phyloP scores from a whole-genome alignment of 2,797 vertebrate species.

The Phalanger gymnotis region DNA sequence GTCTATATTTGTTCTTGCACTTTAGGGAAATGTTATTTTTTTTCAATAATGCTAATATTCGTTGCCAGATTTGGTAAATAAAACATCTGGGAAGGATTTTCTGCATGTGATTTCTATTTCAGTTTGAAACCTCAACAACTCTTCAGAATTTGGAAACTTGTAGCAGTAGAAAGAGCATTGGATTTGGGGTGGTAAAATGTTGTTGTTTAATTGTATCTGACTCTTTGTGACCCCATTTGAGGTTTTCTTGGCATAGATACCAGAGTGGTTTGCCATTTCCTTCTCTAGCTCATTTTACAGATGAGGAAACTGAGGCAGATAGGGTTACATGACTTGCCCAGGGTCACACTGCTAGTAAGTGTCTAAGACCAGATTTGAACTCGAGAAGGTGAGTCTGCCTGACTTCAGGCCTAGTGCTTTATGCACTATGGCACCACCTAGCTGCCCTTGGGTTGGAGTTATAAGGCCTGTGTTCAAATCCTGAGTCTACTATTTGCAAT shows the following conservation, averaged over 20 bases:
- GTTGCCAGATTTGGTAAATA: not conserved
- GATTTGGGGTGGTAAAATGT: not conserved
- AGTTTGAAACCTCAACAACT: not conserved
- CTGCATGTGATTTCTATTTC: not conserved
- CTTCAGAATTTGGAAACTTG: not conserved
- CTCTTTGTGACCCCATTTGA: not conserved
- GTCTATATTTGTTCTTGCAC: not conserved
- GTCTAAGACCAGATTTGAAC: not conserved
- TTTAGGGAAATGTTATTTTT: not conserved
- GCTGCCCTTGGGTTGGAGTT: not conserved
- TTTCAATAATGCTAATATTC: not conserved
- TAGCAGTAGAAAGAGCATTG: not conserved
- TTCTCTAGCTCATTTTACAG: not conserved
- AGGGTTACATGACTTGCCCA: not conserved
- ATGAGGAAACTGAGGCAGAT: not conserved
- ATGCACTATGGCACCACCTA: not conserved
- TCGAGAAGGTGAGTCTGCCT: not conserved
- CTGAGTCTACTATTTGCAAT: not conserved
- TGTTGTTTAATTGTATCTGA: not conserved
- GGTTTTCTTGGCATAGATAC: not conserved
- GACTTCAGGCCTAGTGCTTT: not conserved
- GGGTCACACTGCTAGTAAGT: not conserved
- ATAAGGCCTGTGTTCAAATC: not conserved
- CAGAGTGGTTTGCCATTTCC: not conserved
- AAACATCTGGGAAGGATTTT: not conserved